Evolutionary conservation across 2,888 invertebrate species (phyloP), one percentile per base, ranked within the genome.

Genomic region (Tetheella fluctuosa): DNA sequence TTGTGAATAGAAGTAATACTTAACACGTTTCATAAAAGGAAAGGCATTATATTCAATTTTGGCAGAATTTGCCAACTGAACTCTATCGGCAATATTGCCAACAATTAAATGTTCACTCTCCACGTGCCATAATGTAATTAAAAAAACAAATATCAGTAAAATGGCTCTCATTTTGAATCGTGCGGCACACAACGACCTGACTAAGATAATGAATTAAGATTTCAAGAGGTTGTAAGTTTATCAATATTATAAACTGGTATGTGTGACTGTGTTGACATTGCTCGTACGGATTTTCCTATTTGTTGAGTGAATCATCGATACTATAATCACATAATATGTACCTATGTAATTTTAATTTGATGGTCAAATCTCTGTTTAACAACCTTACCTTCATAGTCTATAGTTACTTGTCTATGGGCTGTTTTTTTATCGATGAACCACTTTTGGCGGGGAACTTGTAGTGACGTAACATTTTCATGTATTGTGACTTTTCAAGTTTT

Each of bases 21-120:
- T 93, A 0, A 91, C 89, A 34, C 92, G 73, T 55, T 93, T 93
- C 10, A 85, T 71, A 28, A 91, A 84, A 0, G 86, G 87, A 7
- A 81, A 75, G 0, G 91, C 86, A 54, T 85, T 90, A 59, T 91
- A 92, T 54, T 82, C 70, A 0, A 89, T 62, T 1, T 28, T 30
- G 0, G 76, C 76, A 3, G 80, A 78, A 2, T 89, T 76, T 0
- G 71, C 60, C 2, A 73, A 2, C 1, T 42, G 62, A 1, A 75
- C 74, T 52, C 70, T 59, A 25, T 73, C 65, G 0, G 67, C 64
- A 4, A 69, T 65, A 55, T 74, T 75, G 0, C 74, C 74, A 1
- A 68, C 25, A 2, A 72, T 62, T 1, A 73, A 55, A 57, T 74
- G 69, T 1, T 70, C 63, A 10, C 65, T 58, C 0, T 61, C 56